Conservation (phyloP, 2,797 vertebrate species). For the Falco peregrinus region DNA sequence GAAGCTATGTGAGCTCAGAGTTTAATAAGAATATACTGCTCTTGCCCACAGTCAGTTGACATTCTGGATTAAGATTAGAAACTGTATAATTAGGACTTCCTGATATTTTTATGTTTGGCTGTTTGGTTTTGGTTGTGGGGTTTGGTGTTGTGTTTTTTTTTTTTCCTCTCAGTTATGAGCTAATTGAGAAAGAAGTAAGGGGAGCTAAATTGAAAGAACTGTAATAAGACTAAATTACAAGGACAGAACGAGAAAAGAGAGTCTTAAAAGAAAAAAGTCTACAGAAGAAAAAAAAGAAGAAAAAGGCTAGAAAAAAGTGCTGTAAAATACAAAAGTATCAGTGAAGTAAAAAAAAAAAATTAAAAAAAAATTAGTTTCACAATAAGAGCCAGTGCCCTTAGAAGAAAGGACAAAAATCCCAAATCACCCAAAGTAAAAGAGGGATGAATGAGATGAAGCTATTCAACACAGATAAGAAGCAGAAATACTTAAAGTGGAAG, state of each 20-base stretch:
- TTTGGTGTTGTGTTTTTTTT: neutral
- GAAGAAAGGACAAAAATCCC: neutral
- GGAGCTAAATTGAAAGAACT: neutral
- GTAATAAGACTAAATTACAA: neutral
- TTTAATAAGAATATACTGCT: neutral
- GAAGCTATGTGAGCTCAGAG: neutral
- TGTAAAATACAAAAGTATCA: neutral
- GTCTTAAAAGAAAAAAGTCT: neutral
- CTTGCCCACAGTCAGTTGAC: neutral
- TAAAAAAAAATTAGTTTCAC: neutral
- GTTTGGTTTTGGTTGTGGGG: no score
- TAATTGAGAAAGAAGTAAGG: neutral
- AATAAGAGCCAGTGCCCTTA: neutral
- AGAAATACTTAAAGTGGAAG: neutral
- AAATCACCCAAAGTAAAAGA: neutral
- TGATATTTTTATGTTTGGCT: neutral
- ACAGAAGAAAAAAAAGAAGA: neutral
- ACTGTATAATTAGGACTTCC: neutral
- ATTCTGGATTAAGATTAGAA: constrained; percentile 10
- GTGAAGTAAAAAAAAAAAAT: neutral
- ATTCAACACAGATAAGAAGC: neutral
- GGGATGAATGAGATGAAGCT: neutral
- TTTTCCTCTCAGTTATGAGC: neutral
- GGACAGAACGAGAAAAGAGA: neutral
- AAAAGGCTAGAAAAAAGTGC: neutral